phyloP scores from a whole-genome alignment of 2,113 vertebrate genomes.

The Sciurus niger region DNA sequence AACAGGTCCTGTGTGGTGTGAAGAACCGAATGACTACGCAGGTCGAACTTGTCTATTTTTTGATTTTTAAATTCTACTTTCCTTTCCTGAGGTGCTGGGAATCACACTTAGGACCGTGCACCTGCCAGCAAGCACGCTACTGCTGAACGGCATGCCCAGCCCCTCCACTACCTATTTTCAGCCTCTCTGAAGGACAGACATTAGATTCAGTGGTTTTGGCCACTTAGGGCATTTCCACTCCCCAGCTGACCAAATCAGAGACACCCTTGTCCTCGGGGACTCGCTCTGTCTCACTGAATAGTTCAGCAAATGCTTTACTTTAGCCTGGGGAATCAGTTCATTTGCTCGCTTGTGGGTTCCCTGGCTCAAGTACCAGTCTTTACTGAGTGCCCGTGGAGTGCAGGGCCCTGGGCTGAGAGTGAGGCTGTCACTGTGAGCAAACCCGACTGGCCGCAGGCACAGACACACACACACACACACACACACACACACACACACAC shows the following conservation, averaged over 20 bases:
- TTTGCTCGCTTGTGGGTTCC: not conserved
- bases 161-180: not conserved
- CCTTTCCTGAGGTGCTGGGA: no score
- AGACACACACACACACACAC: not conserved
- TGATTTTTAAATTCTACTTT: no score
- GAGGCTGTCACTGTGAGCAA: not conserved
- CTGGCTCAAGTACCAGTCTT: not conserved
- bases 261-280: not conserved
- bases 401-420: not conserved
- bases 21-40: not conserved
- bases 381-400: not conserved
- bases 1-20: fast-evolving
- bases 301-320: not conserved
- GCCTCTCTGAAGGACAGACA: not conserved
- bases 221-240: not conserved
- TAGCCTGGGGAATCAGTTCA: not conserved
- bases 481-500: no score
- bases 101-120: not conserved
- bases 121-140: not conserved
- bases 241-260: not conserved
- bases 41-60: no score
- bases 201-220: not conserved
- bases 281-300: not conserved
- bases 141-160: no score
- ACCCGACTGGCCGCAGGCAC: not conserved